These are phyloP conservation scores for human DNA, from an alignment of 2,113 vertebrate species.

Conservation along the genomic window GRCh38 chr3:46620501-46621000, in stretches of 20 bases:
- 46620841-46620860: not conserved
- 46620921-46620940: not conserved
- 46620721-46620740: not conserved
- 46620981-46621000: not conserved
- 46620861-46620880: not conserved
- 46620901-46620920: not conserved
- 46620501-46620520: not conserved
- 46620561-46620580: not conserved
- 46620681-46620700: not conserved
- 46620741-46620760: not conserved
- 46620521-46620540: not conserved
- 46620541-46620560: not conserved
- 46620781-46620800: not conserved
- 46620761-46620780: not conserved
- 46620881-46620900: not conserved
- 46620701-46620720: not conserved
- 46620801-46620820: not conserved
- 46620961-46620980: not conserved
- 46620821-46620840: not conserved
- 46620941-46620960: not conserved
- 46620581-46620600: not conserved
- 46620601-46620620: not conserved
- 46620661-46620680: not conserved
- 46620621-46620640: not conserved
- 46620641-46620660: not conserved